Conservation (phyloP, 2,888 invertebrate species). For the Cancer borealis region DNA sequence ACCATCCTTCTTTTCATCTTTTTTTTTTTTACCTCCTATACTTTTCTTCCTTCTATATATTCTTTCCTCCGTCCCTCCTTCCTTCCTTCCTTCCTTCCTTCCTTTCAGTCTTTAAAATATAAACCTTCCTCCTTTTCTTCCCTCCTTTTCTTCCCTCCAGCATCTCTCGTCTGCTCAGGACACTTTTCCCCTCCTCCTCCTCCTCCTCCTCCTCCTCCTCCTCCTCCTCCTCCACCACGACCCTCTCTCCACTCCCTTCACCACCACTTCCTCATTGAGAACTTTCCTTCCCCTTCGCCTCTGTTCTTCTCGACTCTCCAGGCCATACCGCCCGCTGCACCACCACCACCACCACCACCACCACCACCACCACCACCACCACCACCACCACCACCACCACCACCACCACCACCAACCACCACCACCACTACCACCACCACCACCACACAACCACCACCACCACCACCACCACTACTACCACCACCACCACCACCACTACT, state of each 20-base stretch:
- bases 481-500: not conserved
- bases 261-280: not conserved
- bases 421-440: not conserved
- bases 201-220: not conserved
- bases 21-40: not conserved
- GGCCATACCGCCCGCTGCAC: not conserved
- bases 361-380: slow-evolving; percentile 1
- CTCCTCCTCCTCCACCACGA: not conserved
- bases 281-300: not conserved
- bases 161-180: too few species aligned
- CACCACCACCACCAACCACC: slow-evolving; percentile 12
- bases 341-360: not conserved
- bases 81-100: not conserved
- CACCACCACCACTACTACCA: not conserved
- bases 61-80: too few species aligned
- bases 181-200: too few species aligned
- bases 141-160: not conserved
- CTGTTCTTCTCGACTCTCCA: not conserved
- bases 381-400: slow-evolving; percentile 32
- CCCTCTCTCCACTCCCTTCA: not conserved
- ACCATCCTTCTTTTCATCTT: not conserved
- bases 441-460: not conserved
- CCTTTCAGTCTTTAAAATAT: too few species aligned
- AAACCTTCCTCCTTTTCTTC: not conserved
- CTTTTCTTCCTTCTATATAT: not conserved